Evolutionary conservation across 2,888 invertebrate species (phyloP).

Genomic region (Cataglyphis albicans): DNA sequence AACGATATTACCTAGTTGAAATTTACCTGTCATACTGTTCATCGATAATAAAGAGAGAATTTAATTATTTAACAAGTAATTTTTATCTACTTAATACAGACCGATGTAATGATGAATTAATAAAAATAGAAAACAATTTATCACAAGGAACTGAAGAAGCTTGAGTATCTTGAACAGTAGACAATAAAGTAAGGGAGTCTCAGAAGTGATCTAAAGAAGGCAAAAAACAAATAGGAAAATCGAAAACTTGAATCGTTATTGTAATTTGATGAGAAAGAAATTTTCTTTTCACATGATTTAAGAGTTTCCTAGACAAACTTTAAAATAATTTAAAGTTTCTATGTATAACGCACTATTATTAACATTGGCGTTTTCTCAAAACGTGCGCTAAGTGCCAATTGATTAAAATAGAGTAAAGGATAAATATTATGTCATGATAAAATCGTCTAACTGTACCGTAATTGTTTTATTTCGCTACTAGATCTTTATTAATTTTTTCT

Average conservation of each 20-base stretch:
- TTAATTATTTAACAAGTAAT: not conserved
- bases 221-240: not conserved
- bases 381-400: not conserved
- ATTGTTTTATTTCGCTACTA: not conserved
- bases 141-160: too few relatives aligned
- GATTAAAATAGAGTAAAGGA: not conserved
- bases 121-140: too few relatives aligned
- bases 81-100: not conserved
- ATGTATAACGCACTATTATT: not conserved
- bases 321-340: not conserved
- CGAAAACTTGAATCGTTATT: not conserved
- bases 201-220: not conserved
- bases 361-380: conserved; percentile 3
- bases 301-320: not conserved
- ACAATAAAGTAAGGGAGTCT: not conserved
- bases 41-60: too few relatives aligned
- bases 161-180: not conserved
- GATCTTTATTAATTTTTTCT: not conserved
- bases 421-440: not conserved
- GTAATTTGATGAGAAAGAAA: not conserved
- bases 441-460: not conserved
- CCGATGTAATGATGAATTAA: too few relatives aligned
- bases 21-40: too few relatives aligned
- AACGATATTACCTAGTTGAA: too few relatives aligned
- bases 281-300: not conserved